These are phyloP conservation scores for Allacma fusca DNA, from an alignment of 2,888 invertebrate species.

Conservation along the genomic window DNA sequence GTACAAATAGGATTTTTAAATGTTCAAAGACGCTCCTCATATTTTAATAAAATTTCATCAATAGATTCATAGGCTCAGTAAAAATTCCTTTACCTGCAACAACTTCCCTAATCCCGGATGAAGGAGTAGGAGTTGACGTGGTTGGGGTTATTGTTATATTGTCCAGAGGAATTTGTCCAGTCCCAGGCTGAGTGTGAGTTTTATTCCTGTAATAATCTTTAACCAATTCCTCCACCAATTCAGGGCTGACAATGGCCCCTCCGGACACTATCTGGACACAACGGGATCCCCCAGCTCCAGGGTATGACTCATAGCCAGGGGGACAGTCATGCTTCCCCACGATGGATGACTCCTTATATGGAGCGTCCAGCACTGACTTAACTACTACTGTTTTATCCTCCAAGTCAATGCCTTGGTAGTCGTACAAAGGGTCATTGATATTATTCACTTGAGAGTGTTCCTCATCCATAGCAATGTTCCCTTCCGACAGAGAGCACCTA, in stretches of 20 bases:
- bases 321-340: background rate
- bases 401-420: background rate
- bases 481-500: no score
- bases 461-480: no score
- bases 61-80: no score
- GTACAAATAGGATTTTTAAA: no score
- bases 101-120: no score
- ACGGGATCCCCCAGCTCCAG: background rate
- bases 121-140: conserved; percentile 47
- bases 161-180: background rate
- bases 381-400: background rate
- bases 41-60: no score
- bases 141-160: conserved; percentile 11
- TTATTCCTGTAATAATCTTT: conserved; percentile 9
- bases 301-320: background rate
- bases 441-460: background rate
- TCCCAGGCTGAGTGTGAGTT: background rate
- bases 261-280: conserved; percentile 17
- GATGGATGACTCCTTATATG: background rate
- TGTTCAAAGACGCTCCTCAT: no score
- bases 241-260: background rate
- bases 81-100: no score
- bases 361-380: background rate
- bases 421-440: background rate
- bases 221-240: background rate